phyloP scores from a whole-genome alignment of 2,888 invertebrate genomes.

The Cerceris rybyensis region DNA sequence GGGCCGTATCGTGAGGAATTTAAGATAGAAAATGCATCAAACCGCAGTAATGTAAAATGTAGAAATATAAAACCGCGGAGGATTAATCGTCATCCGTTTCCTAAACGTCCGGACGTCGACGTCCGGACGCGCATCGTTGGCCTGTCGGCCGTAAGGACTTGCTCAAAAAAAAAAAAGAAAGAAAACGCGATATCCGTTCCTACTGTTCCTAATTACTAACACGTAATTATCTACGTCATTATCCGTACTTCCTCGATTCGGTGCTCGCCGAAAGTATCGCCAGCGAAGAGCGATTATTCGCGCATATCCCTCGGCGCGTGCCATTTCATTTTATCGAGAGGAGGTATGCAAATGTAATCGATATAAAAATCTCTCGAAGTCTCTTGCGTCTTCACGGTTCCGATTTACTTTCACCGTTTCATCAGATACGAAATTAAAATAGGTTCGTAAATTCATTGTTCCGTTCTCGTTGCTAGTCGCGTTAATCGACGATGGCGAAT shows the following conservation, averaged over 20 bases:
- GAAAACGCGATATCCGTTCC: conserved; percentile 54
- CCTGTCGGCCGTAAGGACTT: conserved; percentile 47
- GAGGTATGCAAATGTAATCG: too few species aligned
- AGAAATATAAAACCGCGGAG: too few species aligned
- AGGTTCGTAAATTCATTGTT: too few species aligned
- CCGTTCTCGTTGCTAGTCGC: too few species aligned
- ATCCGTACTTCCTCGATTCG: background rate
- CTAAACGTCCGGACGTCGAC: conserved; percentile 19
- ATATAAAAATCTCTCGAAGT: too few species aligned
- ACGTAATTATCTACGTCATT: background rate
- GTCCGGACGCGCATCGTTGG: background rate
- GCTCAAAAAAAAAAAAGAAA: conserved; percentile 52
- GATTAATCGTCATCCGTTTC: conserved; percentile 26
- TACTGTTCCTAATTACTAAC: conserved; percentile 53
- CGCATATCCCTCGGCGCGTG: background rate
- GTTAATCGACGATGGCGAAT: too few species aligned
- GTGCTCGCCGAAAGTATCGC: conserved; percentile 1
- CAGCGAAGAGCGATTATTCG: background rate
- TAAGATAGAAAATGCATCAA: too few species aligned
- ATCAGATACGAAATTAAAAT: too few species aligned
- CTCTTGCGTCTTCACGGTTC: too few species aligned
- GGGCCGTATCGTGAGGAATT: too few species aligned
- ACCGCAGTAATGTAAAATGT: too few species aligned
- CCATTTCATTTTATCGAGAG: background rate
- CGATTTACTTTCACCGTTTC: too few species aligned